Percentiles rank a stretch among this genome's conserved stretches.
Evolutionary conservation across 1,140 invertebrate species (phyloP).

Genomic region (Parasteatoda tepidariorum): DNA sequence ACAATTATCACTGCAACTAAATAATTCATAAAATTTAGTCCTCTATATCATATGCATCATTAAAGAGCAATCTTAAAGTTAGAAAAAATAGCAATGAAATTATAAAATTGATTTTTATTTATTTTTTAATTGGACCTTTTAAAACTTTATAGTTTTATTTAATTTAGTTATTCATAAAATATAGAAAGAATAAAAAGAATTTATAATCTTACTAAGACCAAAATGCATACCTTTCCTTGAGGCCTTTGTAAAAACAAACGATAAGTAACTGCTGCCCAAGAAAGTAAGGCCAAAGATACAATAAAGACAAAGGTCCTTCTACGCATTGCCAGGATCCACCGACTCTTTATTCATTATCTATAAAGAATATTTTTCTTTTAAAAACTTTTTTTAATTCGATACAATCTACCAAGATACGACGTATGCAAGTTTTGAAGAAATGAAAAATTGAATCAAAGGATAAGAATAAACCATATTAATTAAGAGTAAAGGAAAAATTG

Average conservation of each 20-base stretch:
- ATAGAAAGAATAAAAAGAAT: background rate
- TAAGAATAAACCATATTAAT: background rate
- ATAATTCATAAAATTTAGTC: background rate
- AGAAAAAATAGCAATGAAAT: too few species aligned
- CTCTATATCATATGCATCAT: background rate
- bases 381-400: background rate
- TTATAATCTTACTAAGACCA: background rate
- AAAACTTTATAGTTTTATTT: too few species aligned
- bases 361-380: background rate
- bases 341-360: constrained; percentile 55
- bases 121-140: too few species aligned
- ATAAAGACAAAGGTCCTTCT: constrained; percentile 60
- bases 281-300: constrained; percentile 60
- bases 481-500: background rate
- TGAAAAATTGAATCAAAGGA: background rate
- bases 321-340: constrained; percentile 59
- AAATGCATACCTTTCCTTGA: constrained; percentile 51
- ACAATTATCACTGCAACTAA: too few species aligned
- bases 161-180: background rate
- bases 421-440: background rate
- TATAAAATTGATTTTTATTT: too few species aligned
- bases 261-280: constrained; percentile 58
- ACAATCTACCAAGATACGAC: too few species aligned
- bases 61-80: too few species aligned
- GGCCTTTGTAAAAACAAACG: constrained; percentile 58